These are phyloP conservation scores for Eulemur rubriventer DNA, from an alignment of 2,797 vertebrate genomes.

Conservation along the genomic window DNA sequence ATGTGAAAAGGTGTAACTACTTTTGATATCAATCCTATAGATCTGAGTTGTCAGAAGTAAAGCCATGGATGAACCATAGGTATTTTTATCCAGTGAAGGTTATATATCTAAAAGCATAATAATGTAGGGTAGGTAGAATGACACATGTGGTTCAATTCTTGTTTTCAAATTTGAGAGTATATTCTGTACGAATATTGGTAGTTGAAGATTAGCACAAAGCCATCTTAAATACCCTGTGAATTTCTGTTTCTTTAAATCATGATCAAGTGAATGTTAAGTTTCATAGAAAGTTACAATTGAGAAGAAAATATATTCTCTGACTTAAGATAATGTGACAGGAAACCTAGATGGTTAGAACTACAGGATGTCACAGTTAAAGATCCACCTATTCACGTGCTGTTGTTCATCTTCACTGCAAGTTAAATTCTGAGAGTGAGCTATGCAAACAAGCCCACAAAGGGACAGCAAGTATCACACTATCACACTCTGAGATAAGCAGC, in stretches of 20 bases:
- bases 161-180: background rate
- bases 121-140: background rate
- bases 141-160: background rate
- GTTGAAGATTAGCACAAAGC: background rate
- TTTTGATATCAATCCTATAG: background rate
- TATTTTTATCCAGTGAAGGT: background rate
- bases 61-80: background rate
- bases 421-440: background rate
- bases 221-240: background rate
- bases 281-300: background rate
- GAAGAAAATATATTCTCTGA: background rate
- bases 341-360: background rate
- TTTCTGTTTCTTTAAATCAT: conserved; percentile 8
- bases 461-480: background rate
- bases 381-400: background rate
- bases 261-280: background rate
- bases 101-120: background rate
- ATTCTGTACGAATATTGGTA: background rate
- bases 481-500: background rate
- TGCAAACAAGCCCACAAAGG: background rate
- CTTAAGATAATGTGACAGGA: background rate
- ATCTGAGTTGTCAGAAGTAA: background rate
- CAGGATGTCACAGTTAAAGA: background rate
- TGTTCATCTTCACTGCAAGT: background rate
- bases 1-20: background rate